Evolutionary conservation across 2,113 vertebrate species (phyloP), one percentile per base, ranked within the genome.

Genomic region (Callithrix jacchus): DNA sequence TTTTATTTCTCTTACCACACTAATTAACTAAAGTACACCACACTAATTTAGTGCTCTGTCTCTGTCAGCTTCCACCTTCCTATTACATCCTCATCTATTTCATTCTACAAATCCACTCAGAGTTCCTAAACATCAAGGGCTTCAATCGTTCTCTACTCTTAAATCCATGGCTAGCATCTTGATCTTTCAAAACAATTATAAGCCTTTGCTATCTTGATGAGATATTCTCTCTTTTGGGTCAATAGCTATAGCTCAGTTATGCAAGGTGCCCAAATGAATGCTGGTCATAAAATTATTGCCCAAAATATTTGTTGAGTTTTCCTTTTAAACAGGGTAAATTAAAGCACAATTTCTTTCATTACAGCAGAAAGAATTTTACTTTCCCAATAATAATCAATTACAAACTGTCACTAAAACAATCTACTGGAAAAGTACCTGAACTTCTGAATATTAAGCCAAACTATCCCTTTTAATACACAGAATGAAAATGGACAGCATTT

Each of bases 381-480:
- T 92, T 76, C 66, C 66, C 49, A 95, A 68, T 61, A 85, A 64
- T 42, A 93, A 54, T 52, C 27, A 47, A 68, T 45, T 49, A 54
- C 21, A 52, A 68, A 94, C 70, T 17, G 2, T 52, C 91, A 95
- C 20, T 58, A 17, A 88, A 80, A 91, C 23, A 87, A 74, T 49
- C 52, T 84, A 93, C 30, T 85, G 73, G n/a, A 79, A 95, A 93
- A 80, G 70, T 74, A 88, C 25, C 64, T 85, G 70, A 56, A 37
- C 32, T 76, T 92, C 32, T 91, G 21, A 97, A 73, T 71, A 76
- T 83, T 76, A 92, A 95, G 66, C 6, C 64, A 93, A 91, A 52
- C 7, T 54, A 89, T n/a, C 23, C 35, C 47, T 89, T 61, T 61
- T 76, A 86, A 94, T 9, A 54, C 40, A 95, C 45, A 86, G 93